phyloP scores from a whole-genome alignment of 2,797 vertebrate genomes.

The Pseudochirops cupreus region DNA sequence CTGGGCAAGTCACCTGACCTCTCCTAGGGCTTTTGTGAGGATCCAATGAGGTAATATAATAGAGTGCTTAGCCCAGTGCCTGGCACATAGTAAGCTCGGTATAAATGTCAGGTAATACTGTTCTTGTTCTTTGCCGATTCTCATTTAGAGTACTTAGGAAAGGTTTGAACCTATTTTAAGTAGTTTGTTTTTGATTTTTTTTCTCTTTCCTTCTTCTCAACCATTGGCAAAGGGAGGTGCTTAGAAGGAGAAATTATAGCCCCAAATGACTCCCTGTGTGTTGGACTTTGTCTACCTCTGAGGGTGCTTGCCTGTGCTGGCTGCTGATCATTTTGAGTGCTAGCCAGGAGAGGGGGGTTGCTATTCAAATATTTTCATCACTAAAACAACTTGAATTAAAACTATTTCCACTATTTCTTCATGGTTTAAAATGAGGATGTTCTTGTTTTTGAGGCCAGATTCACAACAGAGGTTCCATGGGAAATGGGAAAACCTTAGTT shows the following conservation, averaged over 20 bases:
- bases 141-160: constrained; percentile 48
- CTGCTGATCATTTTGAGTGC: constrained; percentile 79
- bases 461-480: not conserved
- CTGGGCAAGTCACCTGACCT: not conserved
- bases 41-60: not conserved
- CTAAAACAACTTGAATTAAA: constrained; percentile 72
- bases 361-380: constrained; percentile 77
- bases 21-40: not conserved
- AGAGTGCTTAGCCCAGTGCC: not conserved
- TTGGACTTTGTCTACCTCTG: constrained; percentile 67
- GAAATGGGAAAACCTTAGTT: not conserved
- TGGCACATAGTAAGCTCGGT: not conserved
- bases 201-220: constrained; percentile 56
- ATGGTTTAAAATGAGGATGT: constrained; percentile 54
- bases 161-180: constrained; percentile 35
- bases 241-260: constrained; percentile 46
- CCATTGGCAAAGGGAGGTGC: constrained; percentile 52
- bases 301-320: constrained; percentile 66
- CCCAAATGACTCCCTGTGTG: constrained; percentile 72
- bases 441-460: constrained; percentile 3
- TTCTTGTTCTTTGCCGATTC: not conserved
- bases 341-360: constrained; percentile 79
- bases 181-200: not conserved
- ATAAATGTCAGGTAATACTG: not conserved
- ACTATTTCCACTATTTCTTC: constrained; percentile 72